Evolutionary conservation across 2,888 invertebrate genomes (phyloP), one percentile per base, ranked within the genome.

Genomic region (Lepidochitona cinerea): DNA sequence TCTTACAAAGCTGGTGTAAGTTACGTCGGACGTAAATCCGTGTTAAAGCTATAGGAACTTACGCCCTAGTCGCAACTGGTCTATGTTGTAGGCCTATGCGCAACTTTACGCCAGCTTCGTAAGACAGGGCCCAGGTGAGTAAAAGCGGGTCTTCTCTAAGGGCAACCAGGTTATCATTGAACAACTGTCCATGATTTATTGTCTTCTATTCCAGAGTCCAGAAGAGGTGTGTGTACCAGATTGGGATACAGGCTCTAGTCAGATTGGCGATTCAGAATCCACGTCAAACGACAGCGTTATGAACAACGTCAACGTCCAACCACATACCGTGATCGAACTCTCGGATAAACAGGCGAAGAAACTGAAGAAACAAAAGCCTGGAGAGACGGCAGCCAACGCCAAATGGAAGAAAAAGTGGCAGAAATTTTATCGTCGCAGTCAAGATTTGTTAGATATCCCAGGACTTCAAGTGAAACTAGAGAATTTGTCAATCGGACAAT

Each of bases 351-450:
- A 59, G 29, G 59, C 59, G 23, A 59, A 26, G 59, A 59, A 29
- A 26, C 59, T 59, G 23, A 59, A 59, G 59, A 23, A 59, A 29
- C 59, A 32, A 26, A 18, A 59, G 23, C 23, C 23, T 32, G 54
- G 23, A 7, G 23, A 54, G 6, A 18, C 12, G 6, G 26, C 18
- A 14, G 18, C 59, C 23, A 23, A 32, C 29, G 29, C 59, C 18
- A 59, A 59, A 9, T 59, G 59, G 59, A 59, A 59, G 26, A 59
- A 59, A 59, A 59, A 59, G 32, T 59, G 59, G 59, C 23, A 59
- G 29, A 14, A 59, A 26, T 59, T 59, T 59, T 59, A 59, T 59
- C 59, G 59, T 14, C 59, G 59, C 29, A 59, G 59, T 59, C 59
- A 59, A 9, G 59, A 59, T 26, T 26, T 59, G 7, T 59, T 59